Evolutionary conservation across 1,140 invertebrate species (phyloP).

Genomic region (Halictus rubicundus): DNA sequence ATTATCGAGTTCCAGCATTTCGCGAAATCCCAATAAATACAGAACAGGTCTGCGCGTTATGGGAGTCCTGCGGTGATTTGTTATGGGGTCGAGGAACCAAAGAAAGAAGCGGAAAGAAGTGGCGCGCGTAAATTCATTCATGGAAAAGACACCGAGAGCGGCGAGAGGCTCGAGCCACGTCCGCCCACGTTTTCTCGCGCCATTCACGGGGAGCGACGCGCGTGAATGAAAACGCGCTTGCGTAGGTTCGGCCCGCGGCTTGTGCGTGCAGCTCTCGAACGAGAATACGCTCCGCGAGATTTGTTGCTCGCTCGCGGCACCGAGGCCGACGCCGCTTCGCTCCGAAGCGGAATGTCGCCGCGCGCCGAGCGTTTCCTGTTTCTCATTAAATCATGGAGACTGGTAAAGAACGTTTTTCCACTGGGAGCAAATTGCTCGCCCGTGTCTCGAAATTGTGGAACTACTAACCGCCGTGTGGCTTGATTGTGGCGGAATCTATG

Average conservation of each 20-base stretch:
- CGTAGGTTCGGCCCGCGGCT: slow-evolving; percentile 30
- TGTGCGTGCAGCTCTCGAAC: slow-evolving; percentile 2
- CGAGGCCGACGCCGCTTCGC: slow-evolving; percentile 1
- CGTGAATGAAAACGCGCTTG: slow-evolving; percentile 67
- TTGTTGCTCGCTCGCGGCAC: slow-evolving; percentile 21
- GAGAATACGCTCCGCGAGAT: not conserved
- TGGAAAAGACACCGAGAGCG: slow-evolving; percentile 61
- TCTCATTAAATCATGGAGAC: not conserved
- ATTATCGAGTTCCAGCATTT: no score
- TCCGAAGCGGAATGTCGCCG: slow-evolving; percentile 22
- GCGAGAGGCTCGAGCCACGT: slow-evolving; percentile 41
- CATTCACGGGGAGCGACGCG: slow-evolving; percentile 63
- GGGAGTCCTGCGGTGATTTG: not conserved
- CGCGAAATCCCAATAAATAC: no score
- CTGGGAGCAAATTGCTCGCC: no score
- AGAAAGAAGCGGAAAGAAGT: slow-evolving; percentile 11
- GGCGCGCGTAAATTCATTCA: slow-evolving; percentile 71
- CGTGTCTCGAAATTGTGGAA: no score
- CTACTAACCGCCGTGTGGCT: no score
- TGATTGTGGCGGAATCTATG: no score
- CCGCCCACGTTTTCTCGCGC: slow-evolving; percentile 63
- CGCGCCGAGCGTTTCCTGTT: not conserved
- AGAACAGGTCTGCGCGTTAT: no score
- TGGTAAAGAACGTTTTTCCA: no score
- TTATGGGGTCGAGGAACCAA: slow-evolving; percentile 21